Conservation (phyloP, 2,113 vertebrate genomes). For the Strix aluco region DNA sequence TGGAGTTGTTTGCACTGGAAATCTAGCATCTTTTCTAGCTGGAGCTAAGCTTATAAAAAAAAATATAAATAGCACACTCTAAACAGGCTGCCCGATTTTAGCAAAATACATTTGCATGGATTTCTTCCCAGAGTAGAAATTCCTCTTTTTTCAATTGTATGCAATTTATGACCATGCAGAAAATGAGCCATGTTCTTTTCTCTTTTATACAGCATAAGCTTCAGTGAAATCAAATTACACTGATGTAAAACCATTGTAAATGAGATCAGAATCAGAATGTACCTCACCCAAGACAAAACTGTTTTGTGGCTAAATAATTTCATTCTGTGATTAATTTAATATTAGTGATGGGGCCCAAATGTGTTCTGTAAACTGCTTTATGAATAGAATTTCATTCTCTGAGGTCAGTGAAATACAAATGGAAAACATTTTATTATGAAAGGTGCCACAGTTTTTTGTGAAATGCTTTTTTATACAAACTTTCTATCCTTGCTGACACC, state of each 20-base stretch:
- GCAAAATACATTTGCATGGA: conserved; percentile 54
- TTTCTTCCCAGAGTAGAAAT: conserved; percentile 42
- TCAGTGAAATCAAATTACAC: conserved; percentile 51
- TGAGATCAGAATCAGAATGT: conserved; percentile 49
- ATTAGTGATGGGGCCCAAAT: conserved; percentile 16
- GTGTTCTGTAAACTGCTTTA: conserved; percentile 15
- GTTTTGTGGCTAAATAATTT: conserved; percentile 47
- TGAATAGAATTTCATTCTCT: conserved; percentile 32
- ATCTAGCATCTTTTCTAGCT: not conserved
- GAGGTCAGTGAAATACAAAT: not conserved
- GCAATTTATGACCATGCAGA: conserved; percentile 41
- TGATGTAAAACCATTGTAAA: conserved; percentile 59
- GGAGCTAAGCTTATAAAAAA: not conserved
- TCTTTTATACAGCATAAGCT: conserved; percentile 6
- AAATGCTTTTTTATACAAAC: not conserved
- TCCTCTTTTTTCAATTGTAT: conserved; percentile 27
- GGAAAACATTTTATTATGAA: not conserved
- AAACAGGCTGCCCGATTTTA: conserved; percentile 1
- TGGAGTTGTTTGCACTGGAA: not conserved
- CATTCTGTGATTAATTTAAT: conserved; percentile 58
- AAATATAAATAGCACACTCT: not conserved
- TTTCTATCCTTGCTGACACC: not conserved
- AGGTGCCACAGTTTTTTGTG: not conserved
- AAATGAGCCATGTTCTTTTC: conserved; percentile 35
- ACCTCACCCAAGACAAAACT: conserved; percentile 51